phyloP scores from a whole-genome alignment of 2,888 invertebrate genomes.

The Drosophila pseudotakahashii region DNA sequence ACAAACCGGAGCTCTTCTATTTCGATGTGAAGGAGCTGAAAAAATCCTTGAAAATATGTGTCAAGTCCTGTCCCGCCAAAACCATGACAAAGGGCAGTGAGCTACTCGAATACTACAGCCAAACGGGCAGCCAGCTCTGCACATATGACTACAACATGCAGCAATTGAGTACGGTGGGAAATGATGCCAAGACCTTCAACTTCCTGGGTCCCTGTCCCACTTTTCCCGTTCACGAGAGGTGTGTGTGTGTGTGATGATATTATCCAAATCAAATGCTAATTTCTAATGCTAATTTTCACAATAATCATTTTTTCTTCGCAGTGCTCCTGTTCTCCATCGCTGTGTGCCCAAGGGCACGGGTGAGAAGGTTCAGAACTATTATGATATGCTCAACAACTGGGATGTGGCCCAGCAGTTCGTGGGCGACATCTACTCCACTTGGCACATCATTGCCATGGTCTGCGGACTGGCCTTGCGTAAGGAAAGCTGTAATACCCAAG shows the following conservation, averaged over 20 bases:
- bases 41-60: conserved; percentile 93
- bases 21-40: conserved; percentile 91
- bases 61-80: conserved; percentile 92
- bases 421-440: conserved; percentile 94
- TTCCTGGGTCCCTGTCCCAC: conserved; percentile 91
- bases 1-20: conserved; percentile 92
- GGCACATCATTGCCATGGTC: conserved; percentile 93
- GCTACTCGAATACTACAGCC: conserved; percentile 89
- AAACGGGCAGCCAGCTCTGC: conserved; percentile 91
- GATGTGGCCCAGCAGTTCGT: conserved; percentile 94
- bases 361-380: conserved; percentile 88
- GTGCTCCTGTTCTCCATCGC: conserved; percentile 92
- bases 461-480: conserved; percentile 93
- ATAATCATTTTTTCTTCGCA: conserved; percentile 72
- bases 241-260: conserved; percentile 77
- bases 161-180: conserved; percentile 84
- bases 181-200: conserved; percentile 82
- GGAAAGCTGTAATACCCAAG: neutral
- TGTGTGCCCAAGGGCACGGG: conserved; percentile 92
- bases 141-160: conserved; percentile 88
- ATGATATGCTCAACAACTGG: conserved; percentile 93
- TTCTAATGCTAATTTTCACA: neutral
- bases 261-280: neutral
- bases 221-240: conserved; percentile 91
- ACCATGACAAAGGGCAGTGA: conserved; percentile 88